These are phyloP conservation scores for Drosophila neotestacea DNA, from an alignment of 2,888 invertebrate genomes.

Conservation along the genomic window DNA sequence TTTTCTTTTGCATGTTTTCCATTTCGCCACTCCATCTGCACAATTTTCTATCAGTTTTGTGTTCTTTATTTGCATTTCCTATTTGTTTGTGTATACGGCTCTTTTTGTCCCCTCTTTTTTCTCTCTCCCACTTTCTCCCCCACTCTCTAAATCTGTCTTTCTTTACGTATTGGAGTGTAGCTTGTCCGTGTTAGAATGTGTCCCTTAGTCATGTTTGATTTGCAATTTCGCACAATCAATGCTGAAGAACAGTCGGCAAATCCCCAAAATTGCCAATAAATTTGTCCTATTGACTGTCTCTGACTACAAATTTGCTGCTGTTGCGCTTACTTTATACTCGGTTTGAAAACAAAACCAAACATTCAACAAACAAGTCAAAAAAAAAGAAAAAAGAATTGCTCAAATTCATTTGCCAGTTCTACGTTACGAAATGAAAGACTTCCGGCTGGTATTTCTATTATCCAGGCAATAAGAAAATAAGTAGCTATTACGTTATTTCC, in stretches of 20 bases:
- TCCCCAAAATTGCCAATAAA: slow-evolving; percentile 79
- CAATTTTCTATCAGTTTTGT: slow-evolving; percentile 66
- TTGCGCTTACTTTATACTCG: slow-evolving; percentile 28
- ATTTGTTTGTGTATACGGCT: slow-evolving; percentile 42
- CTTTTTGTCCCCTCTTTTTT: slow-evolving; percentile 6
- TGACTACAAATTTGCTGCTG: slow-evolving; percentile 65
- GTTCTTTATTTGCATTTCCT: slow-evolving; percentile 70
- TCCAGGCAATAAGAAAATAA: slow-evolving; percentile 28
- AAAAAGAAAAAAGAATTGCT: neutral
- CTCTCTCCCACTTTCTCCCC: slow-evolving; percentile 1
- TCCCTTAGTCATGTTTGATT: slow-evolving; percentile 77
- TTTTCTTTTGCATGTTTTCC: slow-evolving; percentile 34
- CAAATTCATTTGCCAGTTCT: slow-evolving; percentile 5
- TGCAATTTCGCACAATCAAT: slow-evolving; percentile 78
- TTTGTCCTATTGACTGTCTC: slow-evolving; percentile 74
- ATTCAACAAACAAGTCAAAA: slow-evolving; percentile 3
- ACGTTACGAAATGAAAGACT: slow-evolving; percentile 2
- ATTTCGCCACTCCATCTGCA: slow-evolving; percentile 45
- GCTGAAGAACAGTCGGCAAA: slow-evolving; percentile 65
- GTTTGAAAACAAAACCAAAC: slow-evolving; percentile 25
- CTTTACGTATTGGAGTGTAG: neutral
- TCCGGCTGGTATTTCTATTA: slow-evolving; percentile 25
- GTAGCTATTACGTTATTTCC: slow-evolving; percentile 28
- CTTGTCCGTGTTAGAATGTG: slow-evolving; percentile 33
- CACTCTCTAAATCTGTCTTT: neutral